These are phyloP conservation scores for Perca schrenkii DNA, from an alignment of 2,113 vertebrate genomes.

Conservation along the genomic window DNA sequence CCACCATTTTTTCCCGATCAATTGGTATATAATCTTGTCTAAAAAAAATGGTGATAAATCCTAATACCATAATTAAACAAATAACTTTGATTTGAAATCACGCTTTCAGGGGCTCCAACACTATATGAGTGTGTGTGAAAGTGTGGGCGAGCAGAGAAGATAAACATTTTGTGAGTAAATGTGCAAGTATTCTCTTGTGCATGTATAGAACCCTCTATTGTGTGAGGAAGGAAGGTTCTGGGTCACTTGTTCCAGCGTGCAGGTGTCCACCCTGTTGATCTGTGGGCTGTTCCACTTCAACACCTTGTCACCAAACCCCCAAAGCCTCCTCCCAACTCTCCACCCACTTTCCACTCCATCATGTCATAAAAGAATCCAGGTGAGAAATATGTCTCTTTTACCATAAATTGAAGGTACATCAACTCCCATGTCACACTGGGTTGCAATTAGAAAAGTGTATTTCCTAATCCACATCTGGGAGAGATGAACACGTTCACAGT, in stretches of 20 bases:
- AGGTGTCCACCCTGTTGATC: slow-evolving; percentile 76
- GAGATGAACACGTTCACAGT: slow-evolving; percentile 47
- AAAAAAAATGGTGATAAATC: too few relatives aligned
- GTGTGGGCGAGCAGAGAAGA: background rate
- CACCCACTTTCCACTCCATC: slow-evolving; percentile 47
- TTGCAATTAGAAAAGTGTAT: slow-evolving; percentile 45
- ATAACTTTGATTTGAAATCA: background rate
- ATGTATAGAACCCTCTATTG: slow-evolving; percentile 33
- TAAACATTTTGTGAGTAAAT: slow-evolving; percentile 22
- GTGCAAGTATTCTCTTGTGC: slow-evolving; percentile 3
- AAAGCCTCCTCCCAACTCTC: slow-evolving; percentile 33
- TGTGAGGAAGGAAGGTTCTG: slow-evolving; percentile 60
- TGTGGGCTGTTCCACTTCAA: slow-evolving; percentile 78
- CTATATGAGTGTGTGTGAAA: background rate
- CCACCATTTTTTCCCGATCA: background rate
- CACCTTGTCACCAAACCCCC: slow-evolving; percentile 74
- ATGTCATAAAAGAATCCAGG: slow-evolving; percentile 55
- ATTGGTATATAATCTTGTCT: background rate
- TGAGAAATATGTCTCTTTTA: slow-evolving; percentile 16
- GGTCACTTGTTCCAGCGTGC: slow-evolving; percentile 69
- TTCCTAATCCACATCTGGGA: slow-evolving; percentile 52
- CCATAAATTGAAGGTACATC: background rate
- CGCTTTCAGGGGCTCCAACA: background rate
- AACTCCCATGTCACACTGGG: slow-evolving; percentile 9
- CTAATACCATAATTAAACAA: too few relatives aligned